Base-by-base conservation (phyloP, 2,797 vertebrate species). In the Xiphorhynchus erythropygius region DNA sequence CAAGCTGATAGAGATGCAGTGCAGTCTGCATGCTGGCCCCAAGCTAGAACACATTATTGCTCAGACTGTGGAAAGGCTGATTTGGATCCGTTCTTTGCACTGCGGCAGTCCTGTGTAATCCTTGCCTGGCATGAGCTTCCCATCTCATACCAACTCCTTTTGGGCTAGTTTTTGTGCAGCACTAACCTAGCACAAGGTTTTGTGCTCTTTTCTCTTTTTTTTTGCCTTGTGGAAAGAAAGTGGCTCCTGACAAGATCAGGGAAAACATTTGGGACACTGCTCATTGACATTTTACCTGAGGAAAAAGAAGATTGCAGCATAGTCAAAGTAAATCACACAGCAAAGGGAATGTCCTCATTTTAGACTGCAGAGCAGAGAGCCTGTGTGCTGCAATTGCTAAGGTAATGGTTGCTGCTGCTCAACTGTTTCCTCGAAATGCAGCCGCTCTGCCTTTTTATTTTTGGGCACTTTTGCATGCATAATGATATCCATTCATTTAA, bases 401-500 rank as follows among this genome's bases (percentile, higher is more conserved):
- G 89, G 94, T 95, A 96, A 96, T 94, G 87, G 94, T 95, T 93
- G 84, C 91, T 95, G 91, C 82, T 0, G 59, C 87, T 96, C 96
- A 94, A 96, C 95, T 91, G 87, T 94, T 96, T 97, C 92, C 85
- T 96, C 49, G 4, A 97, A 97, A 96, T 74, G 94, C 89, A 96
- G 84, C 87, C 87, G 67, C 87, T 93, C 80, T 96, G 95, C 91
- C 94, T 95, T 88, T 96, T 96, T 96, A 96, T 97, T 94, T 96
- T 96, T 93, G 96, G 87, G 94, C 91, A 95, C 89, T 96, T 97
- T 88, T 95, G 95, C 94, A 93, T 94, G 91, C 93, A 86, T 94
- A 96, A 96, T 95, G 91, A 94, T 74, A 96, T 49, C 83, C 83
- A 95, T 93, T 83, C 93, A 94, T 96, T 96, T 95, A 96, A 96